Evolutionary conservation across 53 echinoderm and acorn worm species (phyloP), one percentile per base, ranked within the genome.

Genomic region (Paracentrotus lividus): DNA sequence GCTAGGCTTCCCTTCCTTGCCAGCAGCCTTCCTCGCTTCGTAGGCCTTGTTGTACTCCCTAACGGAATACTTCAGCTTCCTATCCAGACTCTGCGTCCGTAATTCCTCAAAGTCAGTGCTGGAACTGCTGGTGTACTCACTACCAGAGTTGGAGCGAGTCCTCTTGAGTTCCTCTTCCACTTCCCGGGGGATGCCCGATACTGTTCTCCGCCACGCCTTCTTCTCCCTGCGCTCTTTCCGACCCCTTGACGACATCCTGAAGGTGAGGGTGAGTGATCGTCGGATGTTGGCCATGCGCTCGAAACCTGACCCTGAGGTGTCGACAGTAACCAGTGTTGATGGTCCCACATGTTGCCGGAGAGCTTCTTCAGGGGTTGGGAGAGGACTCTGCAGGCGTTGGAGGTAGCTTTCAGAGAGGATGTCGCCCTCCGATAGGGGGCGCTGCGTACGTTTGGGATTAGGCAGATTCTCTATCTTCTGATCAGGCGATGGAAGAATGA

Each of bases 331-430:
- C 47, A 97, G 95, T 3, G 94, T 76, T 31, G 97, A 96, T 38
- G 96, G 93, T 26, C 94, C 77, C 27, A 96, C 90, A 40, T 96
- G 96, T 85, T 94, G 94, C 40, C 96, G 94, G 66, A 96, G 85
- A 49, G 96, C 93, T 90, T 99, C 97, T 81, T 99, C 99, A 2
- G 99, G 99, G 24, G 99, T 99, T 9, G 99, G 99, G 36, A 99
- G 96, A 21, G 97, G 96, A 42, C 95, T 95, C 24, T 96, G 95
- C 43, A 93, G 69, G 5, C 95, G 95, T 66, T 93, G 94, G 67
- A 95, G 77, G 47, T 94, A 93, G 78, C 95, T 95, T 49, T 94
- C 95, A 18, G 76, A 47, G 12, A 96, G 88, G 76, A 95, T 91
- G 85, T 97, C 97, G 6, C 92, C 95, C n/a, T 97, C 99, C 26